Conservation (phyloP, 2,797 vertebrate species). For the Cottoperca gobio region DNA sequence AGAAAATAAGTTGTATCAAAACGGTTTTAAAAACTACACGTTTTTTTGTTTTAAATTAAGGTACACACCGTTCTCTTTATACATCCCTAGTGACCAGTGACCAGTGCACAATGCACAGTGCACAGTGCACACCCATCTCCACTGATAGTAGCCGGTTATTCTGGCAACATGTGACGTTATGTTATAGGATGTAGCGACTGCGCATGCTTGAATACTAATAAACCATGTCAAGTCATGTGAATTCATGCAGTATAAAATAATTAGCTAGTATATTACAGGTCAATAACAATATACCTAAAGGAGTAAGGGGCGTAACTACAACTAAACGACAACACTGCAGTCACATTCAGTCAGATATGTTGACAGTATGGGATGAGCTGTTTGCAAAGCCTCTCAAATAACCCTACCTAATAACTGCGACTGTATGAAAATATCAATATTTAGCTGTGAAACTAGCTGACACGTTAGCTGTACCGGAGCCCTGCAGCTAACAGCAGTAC, state of each 20-base stretch:
- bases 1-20: neutral
- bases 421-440: rapidly evolving
- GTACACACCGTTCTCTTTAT: too few relatives aligned
- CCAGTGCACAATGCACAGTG: too few relatives aligned
- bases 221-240: rapidly evolving
- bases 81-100: too few relatives aligned
- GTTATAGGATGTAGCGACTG: neutral
- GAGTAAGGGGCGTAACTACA: neutral
- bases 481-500: neutral
- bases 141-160: slow-evolving; percentile 10
- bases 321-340: neutral
- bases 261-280: neutral
- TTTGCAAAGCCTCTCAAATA: rapidly evolving
- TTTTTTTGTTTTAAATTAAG: neutral
- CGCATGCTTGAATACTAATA: neutral
- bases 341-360: neutral
- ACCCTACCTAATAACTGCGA: neutral
- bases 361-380: neutral
- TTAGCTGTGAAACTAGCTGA: rapidly evolving
- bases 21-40: too few relatives aligned
- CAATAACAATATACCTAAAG: neutral
- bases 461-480: neutral
- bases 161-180: neutral
- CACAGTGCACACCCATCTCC: neutral
- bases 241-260: neutral